phyloP scores from a whole-genome alignment of 2,797 vertebrate genomes.

The Cichlasoma orientale region DNA sequence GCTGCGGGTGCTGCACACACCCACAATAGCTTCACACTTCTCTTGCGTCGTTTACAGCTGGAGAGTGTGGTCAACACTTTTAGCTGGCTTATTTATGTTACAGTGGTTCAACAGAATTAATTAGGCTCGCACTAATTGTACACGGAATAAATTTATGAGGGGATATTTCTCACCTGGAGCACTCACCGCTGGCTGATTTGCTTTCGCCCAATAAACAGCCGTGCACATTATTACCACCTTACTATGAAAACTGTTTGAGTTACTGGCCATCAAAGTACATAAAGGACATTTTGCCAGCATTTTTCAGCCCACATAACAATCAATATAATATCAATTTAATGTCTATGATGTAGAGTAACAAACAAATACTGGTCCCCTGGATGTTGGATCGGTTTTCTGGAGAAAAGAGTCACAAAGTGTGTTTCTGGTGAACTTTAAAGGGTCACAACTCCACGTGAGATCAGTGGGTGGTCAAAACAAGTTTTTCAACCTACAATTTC shows the following conservation, averaged over 20 bases:
- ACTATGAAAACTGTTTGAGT: neutral
- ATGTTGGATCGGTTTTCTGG: neutral
- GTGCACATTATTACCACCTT: neutral
- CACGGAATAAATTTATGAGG: neutral
- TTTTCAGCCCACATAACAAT: neutral
- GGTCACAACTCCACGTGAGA: neutral
- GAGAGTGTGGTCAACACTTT: neutral
- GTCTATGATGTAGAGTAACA: neutral
- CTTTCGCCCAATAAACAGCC: neutral
- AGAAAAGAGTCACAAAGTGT: neutral
- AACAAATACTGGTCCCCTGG: neutral
- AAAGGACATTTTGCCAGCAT: neutral
- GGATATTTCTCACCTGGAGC: neutral
- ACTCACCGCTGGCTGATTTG: too few species aligned
- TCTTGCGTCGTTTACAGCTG: neutral
- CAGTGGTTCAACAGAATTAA: neutral
- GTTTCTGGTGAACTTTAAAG: neutral
- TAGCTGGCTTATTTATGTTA: neutral
- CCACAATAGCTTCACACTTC: neutral
- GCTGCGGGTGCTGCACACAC: neutral
- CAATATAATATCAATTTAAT: neutral
- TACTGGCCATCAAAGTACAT: neutral
- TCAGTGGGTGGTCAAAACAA: neutral
- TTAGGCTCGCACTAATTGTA: neutral
- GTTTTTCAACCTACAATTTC: neutral